Evolutionary conservation across 2,113 vertebrate genomes (phyloP).

Genomic region (Condylura cristata): DNA sequence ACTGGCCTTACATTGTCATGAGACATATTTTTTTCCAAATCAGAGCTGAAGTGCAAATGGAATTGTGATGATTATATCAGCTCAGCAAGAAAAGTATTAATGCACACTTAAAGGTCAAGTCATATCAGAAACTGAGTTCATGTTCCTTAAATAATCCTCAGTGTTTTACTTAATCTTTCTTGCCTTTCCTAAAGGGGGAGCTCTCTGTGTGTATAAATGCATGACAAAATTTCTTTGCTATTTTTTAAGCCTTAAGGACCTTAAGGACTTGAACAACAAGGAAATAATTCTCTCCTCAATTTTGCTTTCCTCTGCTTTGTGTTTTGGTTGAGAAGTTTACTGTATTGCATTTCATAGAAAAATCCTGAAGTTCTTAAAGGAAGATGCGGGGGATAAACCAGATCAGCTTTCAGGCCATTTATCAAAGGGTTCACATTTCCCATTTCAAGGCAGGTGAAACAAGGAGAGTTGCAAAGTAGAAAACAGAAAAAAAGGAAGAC

Average conservation of each 20-base stretch:
- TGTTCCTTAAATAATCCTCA: background rate
- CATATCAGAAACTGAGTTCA: background rate
- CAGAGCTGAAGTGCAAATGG: background rate
- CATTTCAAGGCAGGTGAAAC: constrained; percentile 49
- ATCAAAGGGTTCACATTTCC: constrained; percentile 51
- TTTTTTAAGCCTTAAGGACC: background rate
- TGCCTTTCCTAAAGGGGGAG: background rate
- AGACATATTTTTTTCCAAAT: background rate
- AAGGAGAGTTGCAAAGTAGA: constrained; percentile 47
- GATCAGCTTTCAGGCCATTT: constrained; percentile 43
- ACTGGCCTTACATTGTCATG: background rate
- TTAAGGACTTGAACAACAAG: background rate
- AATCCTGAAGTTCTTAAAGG: constrained; percentile 9
- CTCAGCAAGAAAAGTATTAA: background rate
- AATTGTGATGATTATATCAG: background rate
- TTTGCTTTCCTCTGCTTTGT: background rate
- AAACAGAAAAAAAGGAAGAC: background rate
- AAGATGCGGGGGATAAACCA: background rate
- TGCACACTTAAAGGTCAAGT: background rate
- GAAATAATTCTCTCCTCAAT: background rate
- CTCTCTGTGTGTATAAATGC: background rate
- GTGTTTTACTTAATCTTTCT: background rate
- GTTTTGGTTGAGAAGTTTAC: constrained; percentile 26
- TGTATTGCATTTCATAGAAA: constrained; percentile 35
- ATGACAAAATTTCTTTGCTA: background rate